Evolutionary conservation across 2,797 vertebrate genomes (phyloP).

Genomic region (Picus viridis): DNA sequence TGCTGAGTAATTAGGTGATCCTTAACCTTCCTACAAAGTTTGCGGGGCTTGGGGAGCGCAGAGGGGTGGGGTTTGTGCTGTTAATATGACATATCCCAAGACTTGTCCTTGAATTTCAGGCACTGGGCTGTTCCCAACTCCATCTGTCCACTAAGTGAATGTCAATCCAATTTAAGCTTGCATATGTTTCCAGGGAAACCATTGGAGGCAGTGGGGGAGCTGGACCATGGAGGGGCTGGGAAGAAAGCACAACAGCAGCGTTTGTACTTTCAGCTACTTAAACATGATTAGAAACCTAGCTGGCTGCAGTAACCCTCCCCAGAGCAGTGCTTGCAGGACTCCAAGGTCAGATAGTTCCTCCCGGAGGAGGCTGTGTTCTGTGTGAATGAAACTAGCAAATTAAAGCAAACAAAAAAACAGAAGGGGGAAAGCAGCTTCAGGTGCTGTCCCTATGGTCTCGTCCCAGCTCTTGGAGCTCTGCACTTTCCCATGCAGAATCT

Average conservation of each 20-base stretch:
- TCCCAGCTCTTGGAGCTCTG: background rate
- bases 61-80: background rate
- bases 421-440: background rate
- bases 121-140: conserved; percentile 45
- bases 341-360: background rate
- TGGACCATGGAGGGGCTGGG: conserved; percentile 22
- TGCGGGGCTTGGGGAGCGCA: background rate
- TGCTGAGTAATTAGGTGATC: conserved; percentile 20
- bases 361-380: background rate
- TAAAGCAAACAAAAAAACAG: background rate
- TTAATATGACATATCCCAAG: background rate
- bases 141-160: conserved; percentile 58
- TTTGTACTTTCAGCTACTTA: background rate
- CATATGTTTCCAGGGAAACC: conserved; percentile 68
- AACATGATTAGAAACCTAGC: background rate
- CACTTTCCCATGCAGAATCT: fast-evolving
- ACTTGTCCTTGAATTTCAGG: conserved; percentile 19
- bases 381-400: background rate
- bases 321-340: background rate
- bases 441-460: background rate
- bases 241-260: background rate
- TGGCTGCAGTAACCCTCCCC: fast-evolving
- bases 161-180: conserved; percentile 57
- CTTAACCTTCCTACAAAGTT: background rate
- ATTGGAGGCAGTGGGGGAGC: background rate